phyloP scores from a whole-genome alignment of 2,113 vertebrate genomes.

The Myiagra hebetior region DNA sequence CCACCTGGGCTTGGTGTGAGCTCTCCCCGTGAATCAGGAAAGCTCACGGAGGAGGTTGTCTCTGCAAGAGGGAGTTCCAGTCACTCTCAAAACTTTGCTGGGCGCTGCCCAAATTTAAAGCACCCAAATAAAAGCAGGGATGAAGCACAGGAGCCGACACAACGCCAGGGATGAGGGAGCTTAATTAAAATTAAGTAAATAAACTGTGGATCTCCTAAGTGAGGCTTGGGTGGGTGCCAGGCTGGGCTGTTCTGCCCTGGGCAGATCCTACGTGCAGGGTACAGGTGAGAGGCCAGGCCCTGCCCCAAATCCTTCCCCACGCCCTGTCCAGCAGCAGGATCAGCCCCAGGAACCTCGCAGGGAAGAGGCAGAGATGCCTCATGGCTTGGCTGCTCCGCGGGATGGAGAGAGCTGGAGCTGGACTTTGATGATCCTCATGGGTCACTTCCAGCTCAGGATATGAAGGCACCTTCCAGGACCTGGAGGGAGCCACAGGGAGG shows the following conservation, averaged over 20 bases:
- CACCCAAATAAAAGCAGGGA: rapidly evolving
- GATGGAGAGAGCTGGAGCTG: not conserved
- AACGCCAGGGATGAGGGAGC: rapidly evolving
- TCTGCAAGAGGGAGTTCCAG: not conserved
- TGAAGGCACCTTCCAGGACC: not conserved
- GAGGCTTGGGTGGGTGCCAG: not conserved
- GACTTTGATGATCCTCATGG: not conserved
- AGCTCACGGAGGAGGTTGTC: rapidly evolving
- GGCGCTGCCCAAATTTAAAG: not conserved
- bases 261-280: not conserved
- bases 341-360: rapidly evolving
- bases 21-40: rapidly evolving
- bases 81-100: not conserved
- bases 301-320: not conserved
- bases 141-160: rapidly evolving
- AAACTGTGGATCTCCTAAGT: rapidly evolving
- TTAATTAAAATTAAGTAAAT: rapidly evolving
- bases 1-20: not conserved
- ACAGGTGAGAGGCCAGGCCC: not conserved
- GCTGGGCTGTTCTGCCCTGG: not conserved
- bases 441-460: not conserved
- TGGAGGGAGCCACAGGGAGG: not conserved
- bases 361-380: not conserved
- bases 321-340: not conserved
- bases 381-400: rapidly evolving